phyloP scores from a whole-genome alignment of 2,888 invertebrate species.

The Agonopterix heracliana region DNA sequence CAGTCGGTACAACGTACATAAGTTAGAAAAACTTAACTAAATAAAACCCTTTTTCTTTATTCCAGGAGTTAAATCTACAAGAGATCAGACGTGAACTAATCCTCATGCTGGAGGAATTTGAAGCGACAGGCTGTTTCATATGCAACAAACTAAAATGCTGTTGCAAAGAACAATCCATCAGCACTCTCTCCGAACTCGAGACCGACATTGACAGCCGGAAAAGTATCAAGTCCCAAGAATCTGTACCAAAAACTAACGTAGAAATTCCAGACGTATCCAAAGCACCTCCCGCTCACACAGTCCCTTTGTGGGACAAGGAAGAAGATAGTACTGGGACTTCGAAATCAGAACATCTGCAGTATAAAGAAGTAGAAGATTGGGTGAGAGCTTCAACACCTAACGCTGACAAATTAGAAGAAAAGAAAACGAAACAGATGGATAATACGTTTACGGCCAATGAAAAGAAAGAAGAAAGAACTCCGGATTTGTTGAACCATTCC shows the following conservation, averaged over 20 bases:
- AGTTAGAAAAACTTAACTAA: too few relatives aligned
- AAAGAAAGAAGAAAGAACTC: neutral
- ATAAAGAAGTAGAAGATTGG: neutral
- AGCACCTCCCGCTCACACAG: too few relatives aligned
- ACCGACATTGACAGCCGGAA: neutral
- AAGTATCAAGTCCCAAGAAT: too few relatives aligned
- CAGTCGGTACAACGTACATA: too few relatives aligned
- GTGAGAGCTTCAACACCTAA: neutral
- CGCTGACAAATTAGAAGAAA: neutral
- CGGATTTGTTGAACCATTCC: neutral
- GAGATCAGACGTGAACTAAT: conserved; percentile 26
- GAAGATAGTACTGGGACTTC: too few relatives aligned
- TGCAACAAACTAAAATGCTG: conserved; percentile 29
- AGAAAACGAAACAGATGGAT: neutral
- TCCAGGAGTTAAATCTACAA: conserved; percentile 36
- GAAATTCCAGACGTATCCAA: too few relatives aligned
- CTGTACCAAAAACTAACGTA: too few relatives aligned
- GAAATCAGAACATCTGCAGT: too few relatives aligned
- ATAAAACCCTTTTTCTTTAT: conserved; percentile 1
- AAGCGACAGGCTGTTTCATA: conserved; percentile 20
- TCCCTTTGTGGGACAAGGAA: too few relatives aligned
- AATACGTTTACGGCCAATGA: neutral
- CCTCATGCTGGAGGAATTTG: conserved; percentile 23
- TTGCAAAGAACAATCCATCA: conserved; percentile 14
- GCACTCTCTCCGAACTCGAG: neutral